These are phyloP conservation scores for Sorex araneus DNA, from an alignment of 2,113 vertebrate genomes.

Conservation along the genomic window DNA sequence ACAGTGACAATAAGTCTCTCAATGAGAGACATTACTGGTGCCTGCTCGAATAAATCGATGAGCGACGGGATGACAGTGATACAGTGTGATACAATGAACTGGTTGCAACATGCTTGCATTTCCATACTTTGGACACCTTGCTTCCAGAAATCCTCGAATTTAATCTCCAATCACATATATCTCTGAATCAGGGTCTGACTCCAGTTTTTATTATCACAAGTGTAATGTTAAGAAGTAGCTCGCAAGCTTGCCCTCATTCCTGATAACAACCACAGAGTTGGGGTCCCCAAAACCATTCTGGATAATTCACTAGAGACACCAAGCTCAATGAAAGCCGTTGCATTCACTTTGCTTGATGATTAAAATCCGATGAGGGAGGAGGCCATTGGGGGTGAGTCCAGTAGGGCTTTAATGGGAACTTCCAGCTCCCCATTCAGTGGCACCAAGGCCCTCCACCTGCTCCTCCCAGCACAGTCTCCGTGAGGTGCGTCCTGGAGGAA, in stretches of 20 bases:
- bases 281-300: too few relatives aligned
- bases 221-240: not conserved
- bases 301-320: not conserved
- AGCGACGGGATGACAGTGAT: too few relatives aligned
- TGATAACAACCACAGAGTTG: not conserved
- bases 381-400: not conserved
- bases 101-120: not conserved
- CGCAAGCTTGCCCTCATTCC: too few relatives aligned
- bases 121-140: too few relatives aligned
- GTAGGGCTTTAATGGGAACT: not conserved
- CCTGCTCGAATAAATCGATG: too few relatives aligned
- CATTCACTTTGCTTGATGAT: too few relatives aligned
- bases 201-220: not conserved
- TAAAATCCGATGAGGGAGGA: not conserved
- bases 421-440: not conserved
- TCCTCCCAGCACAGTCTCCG: too few relatives aligned
- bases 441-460: fast-evolving
- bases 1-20: too few relatives aligned
- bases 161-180: not conserved
- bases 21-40: too few relatives aligned
- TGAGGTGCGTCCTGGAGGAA: not conserved
- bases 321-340: not conserved
- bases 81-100: too few relatives aligned
- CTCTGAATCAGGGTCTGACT: not conserved
- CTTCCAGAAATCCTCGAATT: not conserved